These are phyloP conservation scores for Eleginops maclovinus DNA, from an alignment of 2,113 vertebrate genomes.

Conservation along the genomic window DNA sequence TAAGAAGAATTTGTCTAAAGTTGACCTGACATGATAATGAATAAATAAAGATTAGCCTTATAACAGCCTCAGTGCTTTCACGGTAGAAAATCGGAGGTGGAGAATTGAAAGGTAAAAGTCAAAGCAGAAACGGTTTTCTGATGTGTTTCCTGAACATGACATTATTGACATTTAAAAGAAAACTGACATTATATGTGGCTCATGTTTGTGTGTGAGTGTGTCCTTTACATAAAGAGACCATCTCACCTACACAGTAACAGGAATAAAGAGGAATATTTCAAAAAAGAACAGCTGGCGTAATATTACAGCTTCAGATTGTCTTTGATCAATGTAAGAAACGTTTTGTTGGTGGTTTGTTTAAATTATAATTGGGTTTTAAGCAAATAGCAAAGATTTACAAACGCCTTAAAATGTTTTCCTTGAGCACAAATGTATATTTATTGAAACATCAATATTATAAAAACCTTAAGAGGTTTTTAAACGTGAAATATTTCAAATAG, in stretches of 20 bases:
- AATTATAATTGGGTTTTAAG: not conserved
- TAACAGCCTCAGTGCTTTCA: constrained; percentile 25
- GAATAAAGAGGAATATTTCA: constrained; percentile 2
- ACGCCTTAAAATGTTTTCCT: not conserved
- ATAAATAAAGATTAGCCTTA: constrained; percentile 8
- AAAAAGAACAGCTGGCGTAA: constrained; percentile 1
- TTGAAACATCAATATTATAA: not conserved
- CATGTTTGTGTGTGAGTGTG: not conserved
- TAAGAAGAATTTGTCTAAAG: not conserved
- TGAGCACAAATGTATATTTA: not conserved
- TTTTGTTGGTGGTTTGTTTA: constrained; percentile 5
- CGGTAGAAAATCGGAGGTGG: constrained; percentile 18
- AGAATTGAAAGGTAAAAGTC: constrained; percentile 25
- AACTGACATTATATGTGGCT: constrained; percentile 6
- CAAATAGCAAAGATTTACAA: not conserved
- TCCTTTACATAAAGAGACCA: constrained; percentile 21
- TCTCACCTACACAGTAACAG: constrained; percentile 22
- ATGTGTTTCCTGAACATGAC: constrained; percentile 6
- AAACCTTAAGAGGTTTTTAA: not conserved
- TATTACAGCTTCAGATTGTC: not conserved
- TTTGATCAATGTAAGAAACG: not conserved
- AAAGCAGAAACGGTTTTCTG: constrained; percentile 1
- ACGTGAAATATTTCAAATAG: not conserved
- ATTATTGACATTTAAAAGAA: constrained; percentile 19
- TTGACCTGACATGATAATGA: constrained; percentile 4